Percentiles rank a stretch among this genome's conserved stretches.
Conservation (phyloP, 2,113 vertebrate genomes). For the Pheucticus melanocephalus region DNA sequence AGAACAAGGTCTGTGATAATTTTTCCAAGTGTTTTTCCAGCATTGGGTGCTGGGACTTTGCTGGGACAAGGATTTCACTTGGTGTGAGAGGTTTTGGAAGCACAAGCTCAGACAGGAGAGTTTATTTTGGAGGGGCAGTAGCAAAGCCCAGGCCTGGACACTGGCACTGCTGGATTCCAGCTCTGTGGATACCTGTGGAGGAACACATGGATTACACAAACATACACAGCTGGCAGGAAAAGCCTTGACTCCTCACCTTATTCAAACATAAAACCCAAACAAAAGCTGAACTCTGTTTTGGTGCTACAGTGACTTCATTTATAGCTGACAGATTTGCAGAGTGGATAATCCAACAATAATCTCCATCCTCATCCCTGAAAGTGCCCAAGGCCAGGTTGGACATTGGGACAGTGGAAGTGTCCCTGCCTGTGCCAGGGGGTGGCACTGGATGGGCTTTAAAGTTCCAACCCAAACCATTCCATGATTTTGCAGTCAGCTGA, state of each 20-base stretch:
- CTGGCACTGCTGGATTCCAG: background rate
- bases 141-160: background rate
- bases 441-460: background rate
- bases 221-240: background rate
- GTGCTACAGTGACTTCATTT: background rate
- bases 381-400: background rate
- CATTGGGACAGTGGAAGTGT: rapidly evolving
- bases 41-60: background rate
- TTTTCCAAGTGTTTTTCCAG: background rate
- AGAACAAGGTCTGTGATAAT: rapidly evolving
- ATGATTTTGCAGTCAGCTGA: background rate
- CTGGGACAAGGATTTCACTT: rapidly evolving
- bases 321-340: rapidly evolving
- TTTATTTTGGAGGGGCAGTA: rapidly evolving
- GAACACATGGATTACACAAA: background rate
- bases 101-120: background rate
- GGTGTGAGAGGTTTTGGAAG: background rate
- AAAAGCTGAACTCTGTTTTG: background rate
- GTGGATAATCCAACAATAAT: rapidly evolving
- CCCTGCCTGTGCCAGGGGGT: background rate
- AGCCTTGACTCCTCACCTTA: background rate
- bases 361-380: background rate
- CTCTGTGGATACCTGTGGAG: background rate
- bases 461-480: background rate
- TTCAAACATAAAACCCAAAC: background rate